Evolutionary conservation across 2,888 invertebrate species (phyloP), one percentile per base, ranked within the genome.

Genomic region (Drosophila cyrtoloma): DNA sequence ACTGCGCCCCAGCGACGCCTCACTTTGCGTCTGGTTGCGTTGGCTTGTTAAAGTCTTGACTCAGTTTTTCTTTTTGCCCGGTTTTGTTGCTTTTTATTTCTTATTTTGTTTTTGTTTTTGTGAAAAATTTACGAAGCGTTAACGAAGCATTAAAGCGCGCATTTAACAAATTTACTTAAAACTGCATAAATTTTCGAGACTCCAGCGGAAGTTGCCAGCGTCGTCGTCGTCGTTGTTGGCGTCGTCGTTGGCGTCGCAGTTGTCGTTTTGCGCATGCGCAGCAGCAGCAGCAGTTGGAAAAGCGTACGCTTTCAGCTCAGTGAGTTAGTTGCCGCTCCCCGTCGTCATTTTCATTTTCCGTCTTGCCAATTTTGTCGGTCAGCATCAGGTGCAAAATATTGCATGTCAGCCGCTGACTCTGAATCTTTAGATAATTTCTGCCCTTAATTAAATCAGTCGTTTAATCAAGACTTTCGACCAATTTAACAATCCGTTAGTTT

Each of bases 91-190:
- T n/a, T 51, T 66, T 28, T 50, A 12, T 39, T 55, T 73, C 71
- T 65, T 72, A 60, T 51, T 19, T 64, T 35, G 44, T 51, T 59
- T 60, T 80, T 70, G 53, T 77, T 84, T 81, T 89, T 84, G 82
- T 89, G 84, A 90, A 89, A 90, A 89, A 84, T 90, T 82, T 89
- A 88, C 89, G 89, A 91, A 92, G 90, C 91, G 91, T 91, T 87
- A 92, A 91, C 92, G 92, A 92, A 91, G 91, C 92, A 92, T 92
- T 92, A 92, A 92, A 92, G 92, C 92, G 92, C 91, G 85, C 92
- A 91, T 92, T 92, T 92, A 92, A 92, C 92, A 92, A 92, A 92
- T 92, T 91, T 92, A 91, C 89, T 90, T 87, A 89, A 92, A 91
- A 91, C 89, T 90, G 89, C 91, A 91, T 90, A 89, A 86, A 89